Evolutionary conservation across 1,140 invertebrate genomes (phyloP).

Genomic region (Drosophila arizonae): DNA sequence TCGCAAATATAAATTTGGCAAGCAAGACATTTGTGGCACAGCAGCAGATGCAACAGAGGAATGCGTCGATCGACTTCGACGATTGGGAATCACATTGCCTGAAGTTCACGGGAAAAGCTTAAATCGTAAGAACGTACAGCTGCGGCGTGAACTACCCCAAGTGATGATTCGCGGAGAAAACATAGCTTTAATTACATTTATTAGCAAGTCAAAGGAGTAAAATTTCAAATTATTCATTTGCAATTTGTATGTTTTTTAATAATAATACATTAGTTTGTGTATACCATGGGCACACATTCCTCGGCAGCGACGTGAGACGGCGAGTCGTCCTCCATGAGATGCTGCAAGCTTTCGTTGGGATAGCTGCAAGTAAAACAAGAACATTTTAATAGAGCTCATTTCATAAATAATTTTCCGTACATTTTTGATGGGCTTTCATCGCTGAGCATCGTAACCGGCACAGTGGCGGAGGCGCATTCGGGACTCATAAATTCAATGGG

Average conservation of each 20-base stretch:
- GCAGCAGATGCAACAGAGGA: constrained; percentile 18
- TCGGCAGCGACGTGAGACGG: constrained; percentile 88
- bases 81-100: constrained; percentile 81
- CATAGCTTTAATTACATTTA: constrained; percentile 84
- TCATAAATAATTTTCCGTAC: constrained; percentile 21
- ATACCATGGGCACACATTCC: constrained; percentile 87
- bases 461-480: constrained; percentile 92
- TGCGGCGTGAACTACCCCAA: constrained; percentile 90
- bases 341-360: constrained; percentile 86
- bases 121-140: constrained; percentile 87
- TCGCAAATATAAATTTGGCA: constrained; percentile 82
- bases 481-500: constrained; percentile 90
- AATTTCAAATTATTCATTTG: constrained; percentile 5
- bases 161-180: constrained; percentile 93
- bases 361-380: constrained; percentile 84
- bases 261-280: constrained; percentile 57
- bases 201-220: constrained; percentile 35
- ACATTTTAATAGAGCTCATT: no score
- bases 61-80: constrained; percentile 45
- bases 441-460: constrained; percentile 96
- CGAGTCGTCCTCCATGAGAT: constrained; percentile 88
- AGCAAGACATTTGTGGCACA: constrained; percentile 56
- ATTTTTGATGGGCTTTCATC: constrained; percentile 86
- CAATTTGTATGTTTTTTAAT: not conserved
- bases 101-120: constrained; percentile 84